Evolutionary conservation across 1,140 invertebrate species (phyloP), one percentile per base, ranked within the genome.

Genomic region (Cyclargus thomasi): DNA sequence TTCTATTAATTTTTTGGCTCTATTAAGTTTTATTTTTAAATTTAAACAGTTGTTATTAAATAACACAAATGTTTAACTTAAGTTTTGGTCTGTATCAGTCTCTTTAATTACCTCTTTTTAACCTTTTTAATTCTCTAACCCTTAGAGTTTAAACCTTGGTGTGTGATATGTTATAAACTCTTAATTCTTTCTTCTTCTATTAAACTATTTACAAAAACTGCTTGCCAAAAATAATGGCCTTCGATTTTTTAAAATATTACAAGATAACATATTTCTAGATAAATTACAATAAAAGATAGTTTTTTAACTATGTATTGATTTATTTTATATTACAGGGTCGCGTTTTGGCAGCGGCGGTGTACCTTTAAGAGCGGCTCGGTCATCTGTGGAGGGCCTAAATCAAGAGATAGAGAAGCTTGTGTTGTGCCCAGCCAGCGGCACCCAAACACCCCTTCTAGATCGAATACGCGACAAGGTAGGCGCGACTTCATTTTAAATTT

Each of bases 341-440:
- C 82, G 87, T 64, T 90, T 88, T 64, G 83, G 86, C 21, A 84
- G 77, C 35, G 81, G 86, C 35, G 76, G 83, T 70, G 93, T 93
- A 75, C 92, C 93, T 68, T 86, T 93, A 75, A 90, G 94, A 76
- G 93, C 94, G 67, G 95, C 96, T 90, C 92, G 95, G 67, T 96
- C 94, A 73, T 97, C 96, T 63, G 95, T 96, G 20, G 96, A 97
- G 89, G 95, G 95, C 47, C 91, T 97, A 2, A 97, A 96, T 88
- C 95, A 96, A 82, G 95, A 96, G 88, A 96, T 96, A 68, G 95
- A 96, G 86, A 92, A 93, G 78, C 91, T 95, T 62, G 94, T 95
- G 53, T 86, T 95, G 14, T 86, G 82, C 70, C 90, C 90, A 11
- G 86, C 86, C 7, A 87, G 86, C 69, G 88, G 88, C 65, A 88